Percentiles rank a stretch among this genome's conserved stretches.
These are phyloP conservation scores for Mesoligia furuncula DNA, from an alignment of 2,888 invertebrate species.

Conservation along the genomic window DNA sequence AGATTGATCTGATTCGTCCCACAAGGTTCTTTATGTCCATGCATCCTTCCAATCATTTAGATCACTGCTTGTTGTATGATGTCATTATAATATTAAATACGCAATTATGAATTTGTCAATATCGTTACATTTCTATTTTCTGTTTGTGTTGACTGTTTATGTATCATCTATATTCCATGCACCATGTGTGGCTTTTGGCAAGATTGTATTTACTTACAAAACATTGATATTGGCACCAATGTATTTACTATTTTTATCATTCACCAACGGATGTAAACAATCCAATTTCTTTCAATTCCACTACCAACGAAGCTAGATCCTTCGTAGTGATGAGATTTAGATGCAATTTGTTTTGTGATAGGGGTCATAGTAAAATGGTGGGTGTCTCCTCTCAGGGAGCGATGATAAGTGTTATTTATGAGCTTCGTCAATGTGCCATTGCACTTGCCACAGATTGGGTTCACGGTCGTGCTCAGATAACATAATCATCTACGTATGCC, in stretches of 20 bases:
- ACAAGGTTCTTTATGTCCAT: not conserved
- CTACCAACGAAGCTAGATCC: constrained; percentile 67
- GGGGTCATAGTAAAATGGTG: constrained; percentile 79
- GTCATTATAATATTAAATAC: not conserved
- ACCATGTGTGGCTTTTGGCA: constrained; percentile 21
- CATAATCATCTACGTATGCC: constrained; percentile 64
- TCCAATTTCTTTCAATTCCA: constrained; percentile 74
- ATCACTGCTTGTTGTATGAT: not conserved
- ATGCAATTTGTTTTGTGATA: constrained; percentile 58
- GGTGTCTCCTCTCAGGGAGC: constrained; percentile 75
- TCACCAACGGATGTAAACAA: constrained; percentile 72
- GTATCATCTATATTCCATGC: constrained; percentile 2
- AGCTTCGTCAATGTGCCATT: constrained; percentile 83
- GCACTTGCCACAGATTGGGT: constrained; percentile 87
- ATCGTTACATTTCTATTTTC: not conserved
- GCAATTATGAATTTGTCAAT: not conserved
- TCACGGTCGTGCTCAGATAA: constrained; percentile 81
- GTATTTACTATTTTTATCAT: constrained; percentile 67
- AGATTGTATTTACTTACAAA: constrained; percentile 48
- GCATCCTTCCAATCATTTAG: not conserved
- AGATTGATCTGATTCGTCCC: constrained; percentile 7
- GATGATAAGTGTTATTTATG: constrained; percentile 88
- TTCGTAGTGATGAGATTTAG: constrained; percentile 47
- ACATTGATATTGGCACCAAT: constrained; percentile 57
- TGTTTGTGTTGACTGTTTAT: not conserved